phyloP scores from a whole-genome alignment of 2,113 vertebrate species.

The Pseudopodoces humilis region DNA sequence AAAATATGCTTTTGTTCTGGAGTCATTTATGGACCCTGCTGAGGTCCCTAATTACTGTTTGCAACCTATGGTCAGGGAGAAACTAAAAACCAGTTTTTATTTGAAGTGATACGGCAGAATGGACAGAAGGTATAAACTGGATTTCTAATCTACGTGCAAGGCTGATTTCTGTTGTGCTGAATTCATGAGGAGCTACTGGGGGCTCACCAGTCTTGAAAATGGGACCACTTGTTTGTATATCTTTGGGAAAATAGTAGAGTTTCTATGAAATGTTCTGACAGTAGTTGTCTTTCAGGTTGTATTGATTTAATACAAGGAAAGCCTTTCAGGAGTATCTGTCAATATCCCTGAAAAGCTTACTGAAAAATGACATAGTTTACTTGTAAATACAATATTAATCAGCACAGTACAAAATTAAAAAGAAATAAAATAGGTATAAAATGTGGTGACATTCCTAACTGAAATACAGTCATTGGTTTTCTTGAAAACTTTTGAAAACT shows the following conservation, averaged over 20 bases:
- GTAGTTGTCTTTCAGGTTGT: not conserved
- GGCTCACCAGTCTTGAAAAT: not conserved
- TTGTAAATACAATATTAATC: not conserved
- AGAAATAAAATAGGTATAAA: not conserved
- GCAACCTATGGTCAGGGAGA: not conserved
- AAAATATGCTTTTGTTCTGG: not conserved
- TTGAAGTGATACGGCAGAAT: not conserved
- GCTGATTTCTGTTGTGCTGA: not conserved
- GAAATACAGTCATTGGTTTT: not conserved
- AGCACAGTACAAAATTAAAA: not conserved
- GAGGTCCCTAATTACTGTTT: not conserved
- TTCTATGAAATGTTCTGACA: not conserved
- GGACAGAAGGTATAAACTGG: not conserved
- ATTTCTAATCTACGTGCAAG: not conserved
- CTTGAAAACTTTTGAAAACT: not conserved
- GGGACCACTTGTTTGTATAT: not conserved
- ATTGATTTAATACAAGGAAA: not conserved
- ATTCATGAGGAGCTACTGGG: not conserved
- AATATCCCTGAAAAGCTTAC: not conserved
- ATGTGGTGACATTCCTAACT: not conserved
- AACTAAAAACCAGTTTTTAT: not conserved
- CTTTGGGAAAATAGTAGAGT: not conserved
- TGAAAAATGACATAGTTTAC: not conserved
- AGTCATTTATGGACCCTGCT: not conserved
- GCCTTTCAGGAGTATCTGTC: not conserved